These are phyloP conservation scores for Pedetes capensis DNA, from an alignment of 2,113 vertebrate species.

Conservation along the genomic window DNA sequence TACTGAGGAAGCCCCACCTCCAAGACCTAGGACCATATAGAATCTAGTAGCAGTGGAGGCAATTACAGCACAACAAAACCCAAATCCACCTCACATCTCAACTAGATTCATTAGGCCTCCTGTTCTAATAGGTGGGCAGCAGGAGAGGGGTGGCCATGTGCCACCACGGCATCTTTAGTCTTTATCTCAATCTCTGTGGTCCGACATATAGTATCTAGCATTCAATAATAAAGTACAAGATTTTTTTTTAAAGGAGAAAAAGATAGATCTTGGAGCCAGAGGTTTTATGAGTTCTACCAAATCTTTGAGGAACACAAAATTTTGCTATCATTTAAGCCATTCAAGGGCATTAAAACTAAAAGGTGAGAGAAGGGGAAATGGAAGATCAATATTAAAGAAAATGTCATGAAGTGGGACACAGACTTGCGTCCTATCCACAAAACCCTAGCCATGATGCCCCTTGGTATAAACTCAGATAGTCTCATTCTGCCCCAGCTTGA, in stretches of 20 bases:
- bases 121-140: not conserved
- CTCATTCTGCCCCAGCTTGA: not conserved
- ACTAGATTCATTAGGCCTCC: not conserved
- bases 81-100: not conserved
- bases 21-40: not conserved
- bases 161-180: no score
- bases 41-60: not conserved
- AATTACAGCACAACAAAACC: not conserved
- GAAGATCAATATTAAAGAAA: not conserved
- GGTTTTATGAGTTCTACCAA: constrained; percentile 9
- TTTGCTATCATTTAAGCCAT: not conserved
- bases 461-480: not conserved
- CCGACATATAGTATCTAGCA: not conserved
- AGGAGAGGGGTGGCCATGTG: not conserved
- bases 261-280: not conserved
- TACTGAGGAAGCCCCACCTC: not conserved
- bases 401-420: not conserved
- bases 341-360: not conserved
- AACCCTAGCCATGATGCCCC: not conserved
- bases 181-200: not conserved
- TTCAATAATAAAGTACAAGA: not conserved
- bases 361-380: not conserved
- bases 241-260: not conserved
- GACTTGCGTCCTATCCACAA: not conserved
- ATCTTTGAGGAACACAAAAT: not conserved